Base-by-base conservation (phyloP, 2,888 invertebrate species). In the Nasonia oneida region DNA sequence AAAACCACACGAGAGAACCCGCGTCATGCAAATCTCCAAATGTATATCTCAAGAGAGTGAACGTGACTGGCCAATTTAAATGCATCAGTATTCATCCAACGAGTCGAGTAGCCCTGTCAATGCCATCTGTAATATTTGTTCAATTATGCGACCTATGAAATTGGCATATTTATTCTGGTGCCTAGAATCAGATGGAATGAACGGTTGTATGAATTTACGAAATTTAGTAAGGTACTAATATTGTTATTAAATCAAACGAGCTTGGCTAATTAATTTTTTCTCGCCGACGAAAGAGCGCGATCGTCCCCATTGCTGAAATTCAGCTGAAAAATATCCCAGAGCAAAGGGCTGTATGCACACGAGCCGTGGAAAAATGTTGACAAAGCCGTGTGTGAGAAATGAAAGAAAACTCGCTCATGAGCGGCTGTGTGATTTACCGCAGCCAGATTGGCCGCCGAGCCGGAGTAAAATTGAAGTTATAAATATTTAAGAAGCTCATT, bases 121-220 rank as follows among this genome's bases (percentile, higher is more conserved):
- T 89, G 88, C 86, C 88, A 87, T 86, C 81, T 87, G 88, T 87
- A 89, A 88, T 89, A 89, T 89, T 89, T 89, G 87, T 84, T 67
- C 70, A 73, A 53, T 29, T n/a, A 77, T 80, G 80, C 33, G 53
- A 50, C 10, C 67, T n/a, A 73, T 47, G 73, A 74, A 85, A 85
- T 85, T 77, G 77, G 77, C 77, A 81, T 81, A 81, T 85, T 81
- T 81, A 81, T 77, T 75, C 47, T 70, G n/a, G 12, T n/a, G 80
- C 67, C 47, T 12, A 47, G 12, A 47, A 12, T 47, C 12, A 47
- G 47, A 47, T 47, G 23, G 23, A 23, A 23, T 10, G 47, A 12
- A 1, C 12, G 12, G n/a, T 57, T n/a, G 18, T 15, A 37, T 37
- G 4, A 37, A 37, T 37, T 37, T 37, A 37, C 37, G 37, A 37